Base-by-base conservation (phyloP, 2,888 invertebrate species). In the Eupithecia exiguata region DNA sequence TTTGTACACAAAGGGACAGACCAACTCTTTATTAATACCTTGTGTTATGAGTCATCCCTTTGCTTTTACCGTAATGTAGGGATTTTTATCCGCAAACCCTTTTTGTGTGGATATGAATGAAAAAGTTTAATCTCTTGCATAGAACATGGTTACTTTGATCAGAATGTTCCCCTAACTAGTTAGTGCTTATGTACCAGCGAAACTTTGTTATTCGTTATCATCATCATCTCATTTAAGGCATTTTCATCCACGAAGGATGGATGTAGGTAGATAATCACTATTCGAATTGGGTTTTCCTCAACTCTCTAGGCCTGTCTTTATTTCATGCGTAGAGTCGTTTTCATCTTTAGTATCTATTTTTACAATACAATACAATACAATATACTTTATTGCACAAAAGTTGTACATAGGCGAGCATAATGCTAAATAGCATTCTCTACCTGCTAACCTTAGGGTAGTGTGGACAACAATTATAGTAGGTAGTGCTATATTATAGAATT, bases 1-100 rank as follows among this genome's bases (percentile, higher is more conserved):
- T 93, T 89, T 89, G 90, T 88, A 91, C 90, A 93, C 93, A 93
- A 91, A 92, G 91, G 91, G 90, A 84, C 84, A 85, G 84, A 80
- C 87, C 87, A 86, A 85, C 89, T 90, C 89, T 88, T 90, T 92
- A 92, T 91, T 93, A 92, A 92, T 91, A 88, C 86, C 86, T 88
- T 87, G 88, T 86, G 82, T 84, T 81, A 68, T 75, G 80, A 74
- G 69, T 75, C 74, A 79, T 76, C 79, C 78, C 71, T 73, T 70
- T 70, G 75, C 74, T 78, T 74, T 78, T 75, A 73, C 76, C 74
- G 78, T 74, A 71, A 77, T 75, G 71, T 68, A 43, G 69, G 74
- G 69, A 68, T 77, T 73, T 74, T 73, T 74, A 69, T 76, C 61
- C 46, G n/a, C n/a, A 30, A 67, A 68, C 49, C 63, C 53, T 65